Evolutionary conservation across 2,797 vertebrate genomes (phyloP).

Genomic region (Synaphobranchus kaupii): DNA sequence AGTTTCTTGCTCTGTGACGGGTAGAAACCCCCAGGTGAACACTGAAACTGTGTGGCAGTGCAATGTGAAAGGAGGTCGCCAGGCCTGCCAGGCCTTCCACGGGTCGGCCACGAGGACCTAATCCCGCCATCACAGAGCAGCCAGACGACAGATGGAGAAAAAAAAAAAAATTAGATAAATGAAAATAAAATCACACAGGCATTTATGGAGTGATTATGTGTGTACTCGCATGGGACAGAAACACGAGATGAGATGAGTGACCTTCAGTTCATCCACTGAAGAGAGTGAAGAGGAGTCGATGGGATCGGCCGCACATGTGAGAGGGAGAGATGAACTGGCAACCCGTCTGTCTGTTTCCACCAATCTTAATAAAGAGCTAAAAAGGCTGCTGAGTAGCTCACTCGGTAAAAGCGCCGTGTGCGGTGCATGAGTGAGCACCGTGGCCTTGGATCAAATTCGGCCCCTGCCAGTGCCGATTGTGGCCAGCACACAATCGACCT

Average conservation of each 20-base stretch:
- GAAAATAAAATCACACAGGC: constrained; percentile 18
- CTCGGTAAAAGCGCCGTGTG: no score
- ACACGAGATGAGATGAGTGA: constrained; percentile 30
- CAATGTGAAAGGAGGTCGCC: not conserved
- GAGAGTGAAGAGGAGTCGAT: constrained; percentile 38
- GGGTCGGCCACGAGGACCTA: constrained; percentile 29
- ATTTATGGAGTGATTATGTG: constrained; percentile 42
- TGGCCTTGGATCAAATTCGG: no score
- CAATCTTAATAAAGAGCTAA: not conserved
- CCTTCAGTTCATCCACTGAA: constrained; percentile 39
- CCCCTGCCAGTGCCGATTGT: no score
- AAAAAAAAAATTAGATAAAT: constrained; percentile 23
- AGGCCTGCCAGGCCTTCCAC: not conserved
- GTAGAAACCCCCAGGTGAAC: no score
- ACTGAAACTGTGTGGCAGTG: not conserved
- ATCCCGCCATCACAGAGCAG: constrained; percentile 35
- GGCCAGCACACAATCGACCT: no score
- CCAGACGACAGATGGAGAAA: constrained; percentile 46
- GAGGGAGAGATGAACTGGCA: constrained; percentile 35
- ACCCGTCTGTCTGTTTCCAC: constrained; percentile 41
- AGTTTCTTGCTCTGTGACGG: no score
- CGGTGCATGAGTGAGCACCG: no score
- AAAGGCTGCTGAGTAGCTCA: no score
- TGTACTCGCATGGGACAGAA: constrained; percentile 25
- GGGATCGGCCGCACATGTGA: constrained; percentile 45